A percentile compares a stretch with the other conserved stretches of the same genome.
Evolutionary conservation across 2,113 vertebrate species (phyloP).

Genomic region (Struthio camelus): DNA sequence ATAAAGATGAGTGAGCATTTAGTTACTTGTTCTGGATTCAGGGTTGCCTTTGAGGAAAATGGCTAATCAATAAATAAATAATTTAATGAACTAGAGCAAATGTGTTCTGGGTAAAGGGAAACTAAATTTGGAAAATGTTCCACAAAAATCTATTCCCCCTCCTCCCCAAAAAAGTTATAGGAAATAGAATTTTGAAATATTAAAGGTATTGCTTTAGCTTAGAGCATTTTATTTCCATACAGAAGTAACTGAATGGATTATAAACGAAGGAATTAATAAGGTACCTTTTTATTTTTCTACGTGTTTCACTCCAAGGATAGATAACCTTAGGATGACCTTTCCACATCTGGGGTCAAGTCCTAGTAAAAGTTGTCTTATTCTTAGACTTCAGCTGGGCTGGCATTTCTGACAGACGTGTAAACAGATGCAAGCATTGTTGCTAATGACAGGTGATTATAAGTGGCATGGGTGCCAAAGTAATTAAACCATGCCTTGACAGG

Average conservation of each 20-base stretch:
- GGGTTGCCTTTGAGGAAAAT: background rate
- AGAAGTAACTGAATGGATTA: background rate
- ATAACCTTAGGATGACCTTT: slow-evolving; percentile 37
- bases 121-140: background rate
- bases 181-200: background rate
- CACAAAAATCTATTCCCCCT: background rate
- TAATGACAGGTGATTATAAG: slow-evolving; percentile 99
- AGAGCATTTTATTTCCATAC: background rate
- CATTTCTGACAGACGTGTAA: slow-evolving; percentile 90
- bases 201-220: background rate
- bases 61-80: background rate
- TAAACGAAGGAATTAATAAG: background rate
- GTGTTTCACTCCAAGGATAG: background rate
- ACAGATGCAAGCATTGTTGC: slow-evolving; percentile 90
- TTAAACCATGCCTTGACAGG: slow-evolving; percentile 94
- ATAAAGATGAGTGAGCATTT: background rate
- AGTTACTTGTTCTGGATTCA: background rate
- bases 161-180: background rate
- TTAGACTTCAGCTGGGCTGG: slow-evolving; percentile 69
- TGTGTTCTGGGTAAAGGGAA: background rate
- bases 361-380: slow-evolving; percentile 67
- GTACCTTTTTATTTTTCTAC: background rate
- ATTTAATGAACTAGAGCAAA: background rate
- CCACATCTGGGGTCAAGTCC: slow-evolving; percentile 68
- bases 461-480: slow-evolving; percentile 92